phyloP scores from a whole-genome alignment of 2,888 invertebrate genomes.

The Bimastos eiseni region DNA sequence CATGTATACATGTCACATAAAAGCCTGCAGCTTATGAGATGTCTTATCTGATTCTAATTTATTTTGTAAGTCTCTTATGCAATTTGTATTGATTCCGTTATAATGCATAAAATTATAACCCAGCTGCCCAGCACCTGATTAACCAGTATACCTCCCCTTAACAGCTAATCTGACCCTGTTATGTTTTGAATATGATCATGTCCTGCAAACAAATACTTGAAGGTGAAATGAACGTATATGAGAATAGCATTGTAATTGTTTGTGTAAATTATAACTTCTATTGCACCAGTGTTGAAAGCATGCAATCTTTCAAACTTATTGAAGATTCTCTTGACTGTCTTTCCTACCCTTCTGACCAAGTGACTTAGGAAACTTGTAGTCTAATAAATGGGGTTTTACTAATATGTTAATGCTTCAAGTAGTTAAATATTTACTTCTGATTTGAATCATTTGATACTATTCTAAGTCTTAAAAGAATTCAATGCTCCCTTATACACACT shows the following conservation, averaged over 20 bases:
- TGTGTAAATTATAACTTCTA: too few species aligned
- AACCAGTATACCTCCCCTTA: too few species aligned
- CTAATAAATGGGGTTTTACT: not conserved
- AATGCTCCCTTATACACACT: not conserved
- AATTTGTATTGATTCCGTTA: not conserved
- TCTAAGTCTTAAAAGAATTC: not conserved
- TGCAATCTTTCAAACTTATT: not conserved
- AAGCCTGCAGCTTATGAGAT: not conserved
- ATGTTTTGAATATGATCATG: too few species aligned
- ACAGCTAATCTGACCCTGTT: too few species aligned
- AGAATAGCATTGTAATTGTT: not conserved
- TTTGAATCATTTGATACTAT: not conserved
- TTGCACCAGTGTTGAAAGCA: not conserved
- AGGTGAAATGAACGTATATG: not conserved
- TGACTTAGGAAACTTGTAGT: not conserved
- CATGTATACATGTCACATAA: conserved; percentile 3
- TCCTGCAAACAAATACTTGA: too few species aligned
- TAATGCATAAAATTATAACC: not conserved
- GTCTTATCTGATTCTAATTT: not conserved
- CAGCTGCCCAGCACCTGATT: not conserved
- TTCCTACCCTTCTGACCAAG: not conserved
- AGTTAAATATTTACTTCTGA: not conserved
- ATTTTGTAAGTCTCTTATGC: not conserved
- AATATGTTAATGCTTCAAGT: not conserved
- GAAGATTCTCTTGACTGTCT: not conserved